A percentile compares a stretch with the other conserved stretches of the same genome.
These are phyloP conservation scores for Ariopsis seemanni DNA, from an alignment of 2,113 vertebrate genomes.

Conservation along the genomic window DNA sequence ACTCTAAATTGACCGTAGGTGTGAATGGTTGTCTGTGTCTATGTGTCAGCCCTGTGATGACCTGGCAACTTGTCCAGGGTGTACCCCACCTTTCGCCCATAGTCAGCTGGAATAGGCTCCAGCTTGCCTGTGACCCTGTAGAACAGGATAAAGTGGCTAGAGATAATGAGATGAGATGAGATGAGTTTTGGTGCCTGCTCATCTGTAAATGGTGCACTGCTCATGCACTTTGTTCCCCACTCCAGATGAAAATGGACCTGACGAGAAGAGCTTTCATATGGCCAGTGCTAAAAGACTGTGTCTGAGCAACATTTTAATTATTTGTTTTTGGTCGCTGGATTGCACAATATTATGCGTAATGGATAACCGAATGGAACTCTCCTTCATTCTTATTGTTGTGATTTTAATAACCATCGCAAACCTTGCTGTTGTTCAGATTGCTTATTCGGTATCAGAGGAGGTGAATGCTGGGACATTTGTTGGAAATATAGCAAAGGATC, in stretches of 20 bases:
- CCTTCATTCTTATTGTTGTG: background rate
- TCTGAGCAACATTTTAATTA: background rate
- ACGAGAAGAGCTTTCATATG: background rate
- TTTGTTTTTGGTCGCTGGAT: background rate
- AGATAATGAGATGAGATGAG: too few relatives aligned
- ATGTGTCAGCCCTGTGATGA: too few relatives aligned
- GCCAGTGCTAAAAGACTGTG: background rate
- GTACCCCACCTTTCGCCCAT: too few relatives aligned
- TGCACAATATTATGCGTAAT: slow-evolving; percentile 8
- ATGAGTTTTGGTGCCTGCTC: slow-evolving; percentile 36
- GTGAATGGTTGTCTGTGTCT: too few relatives aligned
- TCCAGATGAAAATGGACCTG: background rate
- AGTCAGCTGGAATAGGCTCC: too few relatives aligned
- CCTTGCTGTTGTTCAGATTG: slow-evolving; percentile 38
- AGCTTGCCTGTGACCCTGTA: slow-evolving; percentile 22
- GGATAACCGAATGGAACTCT: background rate
- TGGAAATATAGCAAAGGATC: slow-evolving; percentile 55
- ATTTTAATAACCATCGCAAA: slow-evolving; percentile 38
- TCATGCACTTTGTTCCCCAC: slow-evolving; percentile 42
- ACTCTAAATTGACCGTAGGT: too few relatives aligned
- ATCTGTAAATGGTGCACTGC: background rate
- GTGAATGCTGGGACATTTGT: slow-evolving; percentile 46
- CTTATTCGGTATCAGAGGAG: slow-evolving; percentile 56
- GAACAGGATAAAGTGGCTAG: background rate
- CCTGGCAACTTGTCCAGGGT: too few relatives aligned